Base-by-base conservation (phyloP, 1,140 invertebrate species). In the Anastrepha obliqua region DNA sequence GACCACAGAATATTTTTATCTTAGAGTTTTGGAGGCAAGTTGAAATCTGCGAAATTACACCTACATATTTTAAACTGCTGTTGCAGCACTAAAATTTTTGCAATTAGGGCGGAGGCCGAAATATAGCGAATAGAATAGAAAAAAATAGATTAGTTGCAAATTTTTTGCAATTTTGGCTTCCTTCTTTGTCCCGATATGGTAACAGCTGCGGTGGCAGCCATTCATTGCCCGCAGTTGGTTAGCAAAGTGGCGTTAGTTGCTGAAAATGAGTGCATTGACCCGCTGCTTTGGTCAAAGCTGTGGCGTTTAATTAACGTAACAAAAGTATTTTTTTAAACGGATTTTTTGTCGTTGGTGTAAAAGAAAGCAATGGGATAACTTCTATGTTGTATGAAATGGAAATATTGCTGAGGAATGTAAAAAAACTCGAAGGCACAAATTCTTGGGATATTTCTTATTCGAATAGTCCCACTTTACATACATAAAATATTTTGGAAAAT, bases 181-280 rank as follows among this genome's bases (percentile, higher is more conserved):
- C 15, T 74, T 74, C 17, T 11, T 81, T n/a, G 47, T 55, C 51
- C 51, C n/a, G 3, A 55, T 9, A 81, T 20, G n/a, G 20, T n/a
- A 58, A n/a, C 47, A 29, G 74, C n/a, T 81, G 47, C 47, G 55
- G 44, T 58, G 6, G 2, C 13, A 55, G 47, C 7, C 44, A 55
- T 29, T 58, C 55, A 58, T 8, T 55, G 47, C 3, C 47, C n/a
- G 20, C 6, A 55, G 47, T 9, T 15, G 47, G 17, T 13, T 58
- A 20, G 74, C 4, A 55, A 81, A 55, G 29, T 17, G 60, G 60
- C 6, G 8, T 11, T 29, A 29, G n/a, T 81, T 20, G 5, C 1
- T 29, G 17, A 9, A 81, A 55, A 55, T 9, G n/a, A 81, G 74
- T 81, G 47, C 74, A 81, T n/a, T 81, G 74, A 81, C 74, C 74